Evolutionary conservation across 2,797 vertebrate genomes (phyloP).

Genomic region (Lindbergichthys nudifrons): DNA sequence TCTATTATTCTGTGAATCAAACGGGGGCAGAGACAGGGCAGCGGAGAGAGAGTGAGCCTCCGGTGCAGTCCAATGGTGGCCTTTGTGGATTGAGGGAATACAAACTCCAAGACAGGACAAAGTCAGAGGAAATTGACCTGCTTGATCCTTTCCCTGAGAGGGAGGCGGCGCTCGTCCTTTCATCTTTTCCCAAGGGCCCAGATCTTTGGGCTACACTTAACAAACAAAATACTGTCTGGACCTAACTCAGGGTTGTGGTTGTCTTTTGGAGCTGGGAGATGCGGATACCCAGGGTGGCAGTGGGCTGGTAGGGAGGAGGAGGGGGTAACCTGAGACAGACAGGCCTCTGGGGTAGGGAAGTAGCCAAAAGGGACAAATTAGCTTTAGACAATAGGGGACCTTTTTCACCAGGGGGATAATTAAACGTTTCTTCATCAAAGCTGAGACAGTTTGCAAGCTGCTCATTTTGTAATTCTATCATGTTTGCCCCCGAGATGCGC

Average conservation of each 20-base stretch:
- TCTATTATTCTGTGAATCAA: slow-evolving; percentile 88
- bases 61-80: slow-evolving; percentile 81
- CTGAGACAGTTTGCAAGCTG: slow-evolving; percentile 93
- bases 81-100: slow-evolving; percentile 84
- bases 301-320: slow-evolving; percentile 75
- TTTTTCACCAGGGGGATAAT: slow-evolving; percentile 91
- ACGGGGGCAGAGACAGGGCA: slow-evolving; percentile 80
- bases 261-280: slow-evolving; percentile 73
- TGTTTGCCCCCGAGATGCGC: slow-evolving; percentile 87
- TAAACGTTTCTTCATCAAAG: slow-evolving; percentile 96
- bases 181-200: slow-evolving; percentile 83
- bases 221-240: slow-evolving; percentile 86
- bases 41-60: slow-evolving; percentile 72
- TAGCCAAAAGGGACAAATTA: slow-evolving; percentile 93
- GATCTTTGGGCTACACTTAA: slow-evolving; percentile 85
- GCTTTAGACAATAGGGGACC: slow-evolving; percentile 90
- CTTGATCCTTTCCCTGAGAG: slow-evolving; percentile 85
- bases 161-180: slow-evolving; percentile 82
- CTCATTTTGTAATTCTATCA: slow-evolving; percentile 94
- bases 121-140: slow-evolving; percentile 89
- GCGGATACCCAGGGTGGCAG: slow-evolving; percentile 78
- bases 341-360: slow-evolving; percentile 85
- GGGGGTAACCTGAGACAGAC: slow-evolving; percentile 86
- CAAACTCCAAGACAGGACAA: slow-evolving; percentile 85
- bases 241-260: slow-evolving; percentile 74